Base-by-base conservation (phyloP, 2,797 vertebrate genomes). In the Podarcis lilfordi region DNA sequence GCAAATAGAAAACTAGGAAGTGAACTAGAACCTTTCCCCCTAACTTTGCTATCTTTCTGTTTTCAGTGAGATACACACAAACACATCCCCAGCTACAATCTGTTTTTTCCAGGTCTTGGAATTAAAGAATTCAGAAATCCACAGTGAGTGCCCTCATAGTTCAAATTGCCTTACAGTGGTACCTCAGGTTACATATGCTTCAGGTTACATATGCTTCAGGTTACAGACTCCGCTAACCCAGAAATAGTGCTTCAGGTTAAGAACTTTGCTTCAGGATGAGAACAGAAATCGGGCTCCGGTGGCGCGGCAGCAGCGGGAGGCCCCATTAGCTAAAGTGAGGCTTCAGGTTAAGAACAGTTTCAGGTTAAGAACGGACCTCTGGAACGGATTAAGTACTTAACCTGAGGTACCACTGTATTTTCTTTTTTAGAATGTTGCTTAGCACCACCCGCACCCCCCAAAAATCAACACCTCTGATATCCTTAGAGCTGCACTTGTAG, bases 381-480 rank as follows among this genome's bases (percentile, higher is more conserved):
- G 43, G 8, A 43, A 43, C 43, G 43, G 43, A 43, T 43, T 43
- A 43, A 43, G 43, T 43, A 43, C 43, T 43, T 43, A 43, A 43
- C 43, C 43, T 43, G 43, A 43, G 43, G 43, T 43, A 43, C 43
- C 43, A 43, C 43, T 43, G 43, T 43, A 13, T 11, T 29, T 9
- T 8, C 50, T 85, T 74, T 1, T 66, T 71, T 55, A 32, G 40
- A 8, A 15, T 45, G 10, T 8, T 77, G 59, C 25, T 82, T 32
- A n/a, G 27, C 75, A 77, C n/a, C 29, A 32, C 80, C n/a, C 55
- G 43, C 23, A n/a, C 45, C 32, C 23, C 43, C 27, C 1, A 13
- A 50, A 68, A 27, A 92, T 86, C 92, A 93, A 82, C 80, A 88
- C 89, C 89, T 91, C 85, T 0, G 13, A 87, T 71, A 90, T n/a